Evolutionary conservation across 2,888 invertebrate species (phyloP).

Genomic region (Cheilosia soror): DNA sequence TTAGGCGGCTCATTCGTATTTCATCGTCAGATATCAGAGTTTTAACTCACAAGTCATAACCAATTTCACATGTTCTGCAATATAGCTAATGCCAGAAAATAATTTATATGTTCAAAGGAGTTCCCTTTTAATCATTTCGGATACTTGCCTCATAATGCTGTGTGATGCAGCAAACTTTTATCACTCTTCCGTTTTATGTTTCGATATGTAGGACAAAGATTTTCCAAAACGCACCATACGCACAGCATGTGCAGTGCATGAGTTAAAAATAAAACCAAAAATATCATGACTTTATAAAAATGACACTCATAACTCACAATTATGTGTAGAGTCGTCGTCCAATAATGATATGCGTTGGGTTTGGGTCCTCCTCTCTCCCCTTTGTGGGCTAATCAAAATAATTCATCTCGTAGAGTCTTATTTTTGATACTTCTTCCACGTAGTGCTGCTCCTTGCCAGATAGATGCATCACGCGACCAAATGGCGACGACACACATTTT

Average conservation of each 20-base stretch:
- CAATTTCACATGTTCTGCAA: slow-evolving; percentile 47
- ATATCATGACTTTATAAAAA: slow-evolving; percentile 45
- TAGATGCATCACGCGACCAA: slow-evolving; percentile 65
- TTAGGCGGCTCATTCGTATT: slow-evolving; percentile 60
- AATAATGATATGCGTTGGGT: slow-evolving; percentile 10
- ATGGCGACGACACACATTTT: slow-evolving; percentile 69
- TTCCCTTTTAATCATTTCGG: slow-evolving; percentile 51
- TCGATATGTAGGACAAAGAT: slow-evolving; percentile 57
- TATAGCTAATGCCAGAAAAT: slow-evolving; percentile 44
- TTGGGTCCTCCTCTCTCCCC: background rate
- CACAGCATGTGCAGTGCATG: slow-evolving; percentile 66
- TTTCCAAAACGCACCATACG: slow-evolving; percentile 64
- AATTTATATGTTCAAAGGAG: slow-evolving; percentile 23
- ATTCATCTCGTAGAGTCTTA: slow-evolving; percentile 57
- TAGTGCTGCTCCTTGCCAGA: slow-evolving; percentile 2
- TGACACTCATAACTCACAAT: slow-evolving; percentile 58
- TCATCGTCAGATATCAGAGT: slow-evolving; percentile 49
- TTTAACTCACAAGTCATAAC: slow-evolving; percentile 28
- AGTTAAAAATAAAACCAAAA: slow-evolving; percentile 54
- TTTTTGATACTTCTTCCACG: slow-evolving; percentile 54
- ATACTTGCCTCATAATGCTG: slow-evolving; percentile 19
- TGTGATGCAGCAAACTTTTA: background rate
- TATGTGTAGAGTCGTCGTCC: slow-evolving; percentile 60
- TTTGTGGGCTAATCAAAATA: slow-evolving; percentile 67
- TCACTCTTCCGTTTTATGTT: background rate